Base-by-base conservation (phyloP, 2,797 vertebrate genomes). In the Hemitrygon akajei region DNA sequence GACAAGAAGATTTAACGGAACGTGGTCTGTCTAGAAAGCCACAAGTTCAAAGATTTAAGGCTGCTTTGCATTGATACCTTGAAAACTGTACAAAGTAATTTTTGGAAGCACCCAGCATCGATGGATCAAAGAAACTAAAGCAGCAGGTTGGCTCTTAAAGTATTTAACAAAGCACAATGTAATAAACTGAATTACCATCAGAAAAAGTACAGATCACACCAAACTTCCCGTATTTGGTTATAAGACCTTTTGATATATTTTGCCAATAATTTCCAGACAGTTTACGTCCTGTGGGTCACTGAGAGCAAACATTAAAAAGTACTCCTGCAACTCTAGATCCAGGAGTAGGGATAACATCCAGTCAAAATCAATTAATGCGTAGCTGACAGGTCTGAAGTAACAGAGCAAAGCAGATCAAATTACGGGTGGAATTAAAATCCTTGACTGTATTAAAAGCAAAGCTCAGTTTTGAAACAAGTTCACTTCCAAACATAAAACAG, bases 191-290 rank as follows among this genome's bases (percentile, higher is more conserved):
- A 14, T 87, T 63, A 63, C 30, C 58, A 87, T 14, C 56, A 66
- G 60, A 87, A 14, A 87, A 77, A 30, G 75, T 63, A 87, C 58
- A 66, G 58, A 30, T 87, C 30, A 60, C 58, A 87, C n/a, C 84
- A 6, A 63, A 30, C 27, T 87, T 66, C 22, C 81, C 56, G 47
- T 27, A 27, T 66, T 60, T n/a, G 58, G 58, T 34, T 30, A 34
- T 30, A 84, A 84, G 60, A n/a, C 63, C 30, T 47, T 14, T 18
- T 34, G 12, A 0, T 66, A 60, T 58, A 87, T 34, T 30, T 87
- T 37, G 84, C 84, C 84, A 87, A 87, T 16, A 63, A 66, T 87
- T 87, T 87, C 58, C 84, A 87, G 84, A 87, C 82, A 63, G 30
- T 87, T 63, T 87, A 87, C 84, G 14, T 63, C 84, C 60, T 66